phyloP scores from a whole-genome alignment of 30 jellyfish, hydroid and myxozoan species.

The Turritopsis dohrnii region DNA sequence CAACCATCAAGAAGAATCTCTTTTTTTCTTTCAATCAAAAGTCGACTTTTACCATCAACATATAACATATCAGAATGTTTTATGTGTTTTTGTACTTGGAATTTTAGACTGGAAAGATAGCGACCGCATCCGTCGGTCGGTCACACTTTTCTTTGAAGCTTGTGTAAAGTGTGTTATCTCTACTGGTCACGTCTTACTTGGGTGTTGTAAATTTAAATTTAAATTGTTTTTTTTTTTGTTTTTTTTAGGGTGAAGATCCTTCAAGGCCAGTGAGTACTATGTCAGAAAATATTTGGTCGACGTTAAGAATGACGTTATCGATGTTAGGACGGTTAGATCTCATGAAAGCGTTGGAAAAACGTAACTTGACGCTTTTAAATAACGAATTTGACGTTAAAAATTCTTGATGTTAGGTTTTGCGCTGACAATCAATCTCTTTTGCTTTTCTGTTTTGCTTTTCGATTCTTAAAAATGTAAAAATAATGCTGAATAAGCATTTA shows the following conservation, averaged over 20 bases:
- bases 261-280: constrained; percentile 76
- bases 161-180: too few relatives aligned
- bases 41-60: too few relatives aligned
- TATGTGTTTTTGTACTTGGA: too few relatives aligned
- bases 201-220: too few relatives aligned
- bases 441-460: not conserved
- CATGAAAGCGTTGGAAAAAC: constrained; percentile 35
- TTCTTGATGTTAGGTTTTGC: not conserved
- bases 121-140: too few relatives aligned
- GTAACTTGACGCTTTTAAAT: constrained; percentile 56
- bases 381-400: not conserved
- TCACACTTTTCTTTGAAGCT: too few relatives aligned
- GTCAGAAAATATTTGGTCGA: constrained; percentile 94
- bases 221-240: not conserved
- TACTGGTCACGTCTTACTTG: too few relatives aligned
- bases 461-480: not conserved
- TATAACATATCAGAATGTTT: too few relatives aligned
- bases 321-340: constrained; percentile 64
- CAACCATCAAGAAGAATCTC: not conserved
- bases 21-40: too few relatives aligned
- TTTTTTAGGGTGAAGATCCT: constrained; percentile 82
- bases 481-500: not conserved
- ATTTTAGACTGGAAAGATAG: too few relatives aligned
- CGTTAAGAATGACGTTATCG: constrained; percentile 84
- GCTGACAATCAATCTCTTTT: not conserved